Conservation (phyloP, 2,888 invertebrate genomes). For the Osedax frankpressi region DNA sequence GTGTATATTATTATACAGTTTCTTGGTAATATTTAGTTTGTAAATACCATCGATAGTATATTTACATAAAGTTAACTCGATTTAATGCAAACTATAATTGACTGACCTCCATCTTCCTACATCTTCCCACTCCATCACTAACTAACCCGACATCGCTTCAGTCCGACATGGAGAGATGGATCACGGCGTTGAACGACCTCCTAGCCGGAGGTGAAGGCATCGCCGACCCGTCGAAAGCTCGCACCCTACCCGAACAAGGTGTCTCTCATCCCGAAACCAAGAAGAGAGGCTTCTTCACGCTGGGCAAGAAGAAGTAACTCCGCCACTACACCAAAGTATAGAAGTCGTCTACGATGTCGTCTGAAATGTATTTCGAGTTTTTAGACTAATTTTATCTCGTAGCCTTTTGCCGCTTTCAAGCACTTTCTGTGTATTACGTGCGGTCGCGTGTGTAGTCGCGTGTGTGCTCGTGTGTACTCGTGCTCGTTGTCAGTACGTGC, state of each 20-base stretch:
- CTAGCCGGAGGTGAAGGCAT: slow-evolving; percentile 51
- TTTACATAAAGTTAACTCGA: no score
- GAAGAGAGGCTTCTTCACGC: slow-evolving; percentile 90
- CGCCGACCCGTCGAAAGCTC: slow-evolving; percentile 59
- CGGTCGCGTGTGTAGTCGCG: no score
- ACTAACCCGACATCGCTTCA: slow-evolving; percentile 37
- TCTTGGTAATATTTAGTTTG: no score
- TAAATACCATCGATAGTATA: no score
- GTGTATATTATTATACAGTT: no score
- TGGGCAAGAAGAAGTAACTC: slow-evolving; percentile 71
- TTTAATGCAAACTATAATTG: no score
- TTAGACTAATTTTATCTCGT: neutral
- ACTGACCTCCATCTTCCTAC: no score
- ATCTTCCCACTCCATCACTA: no score
- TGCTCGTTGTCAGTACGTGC: no score
- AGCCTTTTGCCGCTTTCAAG: neutral
- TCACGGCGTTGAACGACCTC: slow-evolving; percentile 65
- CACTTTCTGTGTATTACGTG: no score
- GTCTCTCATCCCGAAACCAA: slow-evolving; percentile 62
- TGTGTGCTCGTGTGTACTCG: no score
- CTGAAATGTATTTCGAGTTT: neutral
- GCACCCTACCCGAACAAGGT: slow-evolving; percentile 62
- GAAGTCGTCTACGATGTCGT: no score
- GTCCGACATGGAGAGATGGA: slow-evolving; percentile 89
- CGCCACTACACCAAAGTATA: neutral